phyloP scores from a whole-genome alignment of 2,113 vertebrate genomes.

The Onychostruthus taczanowskii region DNA sequence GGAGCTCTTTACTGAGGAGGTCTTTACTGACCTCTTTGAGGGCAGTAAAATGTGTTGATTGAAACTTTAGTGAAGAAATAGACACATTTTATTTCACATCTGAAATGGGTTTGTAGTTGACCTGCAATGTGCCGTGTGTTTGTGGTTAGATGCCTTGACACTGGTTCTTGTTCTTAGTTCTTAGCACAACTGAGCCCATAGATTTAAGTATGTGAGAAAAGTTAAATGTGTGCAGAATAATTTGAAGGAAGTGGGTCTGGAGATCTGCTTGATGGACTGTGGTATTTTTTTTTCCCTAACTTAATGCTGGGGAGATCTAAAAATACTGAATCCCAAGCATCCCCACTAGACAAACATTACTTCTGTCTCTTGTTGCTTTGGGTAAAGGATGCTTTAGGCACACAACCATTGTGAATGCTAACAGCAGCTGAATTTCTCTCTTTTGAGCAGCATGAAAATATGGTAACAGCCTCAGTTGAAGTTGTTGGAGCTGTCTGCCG shows the following conservation, averaged over 20 bases:
- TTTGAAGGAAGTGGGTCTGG: background rate
- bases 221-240: background rate
- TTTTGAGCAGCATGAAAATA: slow-evolving; percentile 85
- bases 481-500: slow-evolving; percentile 88
- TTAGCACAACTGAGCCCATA: background rate
- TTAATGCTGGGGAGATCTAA: background rate
- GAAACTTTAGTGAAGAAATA: background rate
- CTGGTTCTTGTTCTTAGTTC: background rate
- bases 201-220: background rate
- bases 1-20: rapidly evolving
- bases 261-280: background rate
- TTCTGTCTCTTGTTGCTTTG: background rate
- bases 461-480: slow-evolving; percentile 88
- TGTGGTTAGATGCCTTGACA: background rate
- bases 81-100: background rate
- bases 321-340: background rate
- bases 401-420: background rate
- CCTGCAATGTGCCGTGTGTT: background rate
- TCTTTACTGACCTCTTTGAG: background rate
- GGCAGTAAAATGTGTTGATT: background rate
- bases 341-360: background rate
- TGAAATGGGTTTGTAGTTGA: background rate
- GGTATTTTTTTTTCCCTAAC: background rate
- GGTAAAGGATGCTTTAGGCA: slow-evolving; percentile 55
- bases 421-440: background rate